Percentiles rank a stretch among this genome's conserved stretches.
phyloP scores from a whole-genome alignment of 1,140 invertebrate genomes.

The Drosophila teissieri region DNA sequence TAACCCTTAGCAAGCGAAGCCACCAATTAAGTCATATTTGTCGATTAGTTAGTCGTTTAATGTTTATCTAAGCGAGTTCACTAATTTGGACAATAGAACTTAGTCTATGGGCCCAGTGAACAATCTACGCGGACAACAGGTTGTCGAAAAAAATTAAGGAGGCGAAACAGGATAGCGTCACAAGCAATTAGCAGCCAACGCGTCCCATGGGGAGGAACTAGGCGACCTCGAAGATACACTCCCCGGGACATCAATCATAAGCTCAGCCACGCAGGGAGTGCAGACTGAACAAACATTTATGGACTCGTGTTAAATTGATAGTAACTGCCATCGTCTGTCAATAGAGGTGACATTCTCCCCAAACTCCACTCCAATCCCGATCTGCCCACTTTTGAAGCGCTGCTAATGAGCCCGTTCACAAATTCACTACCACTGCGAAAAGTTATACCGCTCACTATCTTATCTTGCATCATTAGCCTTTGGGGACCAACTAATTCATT shows the following conservation, averaged over 20 bases:
- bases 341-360: slow-evolving; percentile 37
- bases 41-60: slow-evolving; percentile 7
- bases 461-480: slow-evolving; percentile 60
- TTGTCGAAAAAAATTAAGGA: slow-evolving; percentile 3
- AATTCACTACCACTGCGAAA: slow-evolving; percentile 59
- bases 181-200: slow-evolving; percentile 41
- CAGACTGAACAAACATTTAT: slow-evolving; percentile 35
- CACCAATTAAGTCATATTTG: background rate
- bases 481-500: slow-evolving; percentile 52
- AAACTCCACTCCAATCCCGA: slow-evolving; percentile 5
- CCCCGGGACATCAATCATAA: slow-evolving; percentile 71
- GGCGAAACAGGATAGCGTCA: slow-evolving; percentile 17
- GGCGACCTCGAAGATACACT: background rate
- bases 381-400: slow-evolving; percentile 20
- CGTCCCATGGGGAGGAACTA: slow-evolving; percentile 29
- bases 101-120: slow-evolving; percentile 9
- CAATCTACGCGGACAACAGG: slow-evolving; percentile 37
- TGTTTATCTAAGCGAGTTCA: background rate
- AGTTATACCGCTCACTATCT: slow-evolving; percentile 47
- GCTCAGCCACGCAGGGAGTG: slow-evolving; percentile 21
- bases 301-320: slow-evolving; percentile 74
- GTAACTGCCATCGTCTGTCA: slow-evolving; percentile 62
- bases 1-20: background rate
- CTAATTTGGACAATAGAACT: slow-evolving; percentile 12
- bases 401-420: slow-evolving; percentile 58